These are phyloP conservation scores for Hermaeophaga mercurialis DNA, from an alignment of 2,888 invertebrate species.

Conservation along the genomic window DNA sequence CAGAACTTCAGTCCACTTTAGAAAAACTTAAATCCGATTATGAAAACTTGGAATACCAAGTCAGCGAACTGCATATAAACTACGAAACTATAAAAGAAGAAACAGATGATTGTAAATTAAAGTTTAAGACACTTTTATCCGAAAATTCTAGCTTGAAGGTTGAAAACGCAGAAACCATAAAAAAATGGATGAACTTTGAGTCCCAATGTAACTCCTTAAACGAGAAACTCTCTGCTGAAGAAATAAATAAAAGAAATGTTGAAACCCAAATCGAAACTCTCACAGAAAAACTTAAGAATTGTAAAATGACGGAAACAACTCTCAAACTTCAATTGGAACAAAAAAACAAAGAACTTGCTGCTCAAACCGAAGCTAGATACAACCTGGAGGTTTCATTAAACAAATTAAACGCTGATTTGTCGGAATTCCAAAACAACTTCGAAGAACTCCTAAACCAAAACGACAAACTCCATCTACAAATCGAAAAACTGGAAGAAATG, in stretches of 20 bases:
- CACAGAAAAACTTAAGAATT: constrained; percentile 54
- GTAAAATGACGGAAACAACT: constrained; percentile 54
- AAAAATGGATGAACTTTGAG: constrained; percentile 44
- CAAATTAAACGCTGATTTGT: constrained; percentile 30
- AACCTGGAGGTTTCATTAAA: constrained; percentile 40
- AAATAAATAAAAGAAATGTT: constrained; percentile 41
- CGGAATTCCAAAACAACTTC: constrained; percentile 38
- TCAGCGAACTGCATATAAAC: constrained; percentile 59
- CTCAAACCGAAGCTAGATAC: constrained; percentile 40
- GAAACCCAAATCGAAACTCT: constrained; percentile 47
- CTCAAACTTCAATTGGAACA: constrained; percentile 51
- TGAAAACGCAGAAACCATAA: constrained; percentile 41
- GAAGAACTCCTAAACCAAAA: constrained; percentile 41
- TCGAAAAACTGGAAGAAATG: constrained; percentile 33
- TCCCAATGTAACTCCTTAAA: constrained; percentile 47
- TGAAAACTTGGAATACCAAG: constrained; percentile 54
- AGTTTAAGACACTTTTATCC: constrained; percentile 46
- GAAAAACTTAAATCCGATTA: constrained; percentile 58
- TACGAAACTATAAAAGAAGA: constrained; percentile 57
- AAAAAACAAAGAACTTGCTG: constrained; percentile 47
- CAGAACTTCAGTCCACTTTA: constrained; percentile 54
- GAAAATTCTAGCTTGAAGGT: constrained; percentile 43
- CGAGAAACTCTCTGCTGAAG: constrained; percentile 46
- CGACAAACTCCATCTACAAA: constrained; percentile 13
- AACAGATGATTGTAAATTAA: constrained; percentile 50